Base-by-base conservation (phyloP, 2,888 invertebrate genomes). In the Cantharis nigra region DNA sequence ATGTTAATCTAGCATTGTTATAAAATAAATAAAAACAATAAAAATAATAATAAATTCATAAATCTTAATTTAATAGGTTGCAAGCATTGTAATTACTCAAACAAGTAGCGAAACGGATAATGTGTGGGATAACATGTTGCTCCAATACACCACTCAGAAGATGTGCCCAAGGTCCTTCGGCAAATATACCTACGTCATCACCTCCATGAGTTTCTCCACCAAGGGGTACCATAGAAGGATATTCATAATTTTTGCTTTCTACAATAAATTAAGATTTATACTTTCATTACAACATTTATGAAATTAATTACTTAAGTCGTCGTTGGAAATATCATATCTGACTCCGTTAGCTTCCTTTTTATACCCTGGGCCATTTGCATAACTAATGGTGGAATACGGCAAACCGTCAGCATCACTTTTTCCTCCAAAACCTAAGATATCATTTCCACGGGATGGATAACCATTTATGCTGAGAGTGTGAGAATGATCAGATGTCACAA, bases 181-280 rank as follows among this genome's bases (percentile, higher is more conserved):
- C 95, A 87, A 92, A 95, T 0, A 96, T 93, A 0, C 93, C 92
- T 0, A 96, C 95, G 86, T 96, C 96, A 80, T 96, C 96, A 0
- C 94, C 94, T 0, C 93, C 94, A 82, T 94, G 94, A 0, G 94
- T 93, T 82, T 94, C 94, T 13, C 90, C 86, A 0, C 83, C 23
- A 23, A 92, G 88, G 0, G 94, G 94, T 0, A 92, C 91, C 0
- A 92, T 87, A 0, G 93, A 87, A 1, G 94, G 93, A 81, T 90
- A 93, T 0, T 88, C 86, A 85, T 87, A 91, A 83, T 91, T 88
- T 0, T 85, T 72, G 75, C 84, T 82, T 28, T 80, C 91, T 91
- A 16, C 9, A 76, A 49, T n/a, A n/a, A n/a, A n/a, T 49, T n/a
- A n/a, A 49, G 7, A n/a, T 49, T 49, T 49, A 9, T n/a, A n/a